These are phyloP conservation scores for Coleophora flavipennella DNA, from an alignment of 2,888 invertebrate genomes.

Conservation along the genomic window DNA sequence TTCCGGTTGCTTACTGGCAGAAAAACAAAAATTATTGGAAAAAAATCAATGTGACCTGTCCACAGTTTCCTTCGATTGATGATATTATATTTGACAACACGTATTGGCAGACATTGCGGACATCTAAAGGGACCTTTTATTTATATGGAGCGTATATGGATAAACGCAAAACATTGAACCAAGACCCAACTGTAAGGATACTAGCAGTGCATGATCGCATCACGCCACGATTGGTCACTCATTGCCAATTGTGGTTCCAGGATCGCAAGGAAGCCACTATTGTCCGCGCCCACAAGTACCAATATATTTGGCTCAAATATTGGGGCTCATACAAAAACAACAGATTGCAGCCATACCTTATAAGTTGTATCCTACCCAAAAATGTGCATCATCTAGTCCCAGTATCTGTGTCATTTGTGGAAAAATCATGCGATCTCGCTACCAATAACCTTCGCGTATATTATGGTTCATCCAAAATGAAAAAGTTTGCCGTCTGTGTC, in stretches of 20 bases:
- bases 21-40: slow-evolving; percentile 85
- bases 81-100: slow-evolving; percentile 94
- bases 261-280: slow-evolving; percentile 85
- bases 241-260: slow-evolving; percentile 93
- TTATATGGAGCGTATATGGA: slow-evolving; percentile 93
- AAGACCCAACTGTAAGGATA: slow-evolving; percentile 88
- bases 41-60: slow-evolving; percentile 80
- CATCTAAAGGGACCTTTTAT: slow-evolving; percentile 89
- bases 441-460: slow-evolving; percentile 88
- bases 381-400: slow-evolving; percentile 83
- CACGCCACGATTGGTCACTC: slow-evolving; percentile 85
- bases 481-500: slow-evolving; percentile 92
- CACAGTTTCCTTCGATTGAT: slow-evolving; percentile 89
- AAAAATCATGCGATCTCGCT: slow-evolving; percentile 86
- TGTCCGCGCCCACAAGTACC: slow-evolving; percentile 89
- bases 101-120: slow-evolving; percentile 91
- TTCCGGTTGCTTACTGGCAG: slow-evolving; percentile 90
- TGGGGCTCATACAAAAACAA: slow-evolving; percentile 95
- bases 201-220: slow-evolving; percentile 92
- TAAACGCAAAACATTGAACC: slow-evolving; percentile 80
- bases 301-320: slow-evolving; percentile 94
- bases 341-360: slow-evolving; percentile 91
- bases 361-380: slow-evolving; percentile 89
- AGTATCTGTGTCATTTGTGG: slow-evolving; percentile 88
- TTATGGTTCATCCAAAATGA: slow-evolving; percentile 74